A percentile compares a stretch with the other conserved stretches of the same genome.
Conservation (phyloP, 1,140 invertebrate genomes). For the Eurytemora carolleeae region DNA sequence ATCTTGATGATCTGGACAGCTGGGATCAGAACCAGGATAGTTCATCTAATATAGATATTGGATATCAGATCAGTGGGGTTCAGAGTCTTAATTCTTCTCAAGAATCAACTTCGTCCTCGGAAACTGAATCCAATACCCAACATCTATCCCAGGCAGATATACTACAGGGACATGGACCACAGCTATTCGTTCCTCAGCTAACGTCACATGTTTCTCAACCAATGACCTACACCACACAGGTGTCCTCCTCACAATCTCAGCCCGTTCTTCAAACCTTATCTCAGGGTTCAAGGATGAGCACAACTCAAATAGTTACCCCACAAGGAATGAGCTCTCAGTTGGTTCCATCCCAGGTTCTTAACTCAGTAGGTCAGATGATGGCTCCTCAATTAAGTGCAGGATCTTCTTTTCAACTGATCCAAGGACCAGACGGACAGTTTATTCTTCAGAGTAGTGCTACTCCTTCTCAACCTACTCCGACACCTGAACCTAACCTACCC, state of each 20-base stretch:
- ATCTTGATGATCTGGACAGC: background rate
- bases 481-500: background rate
- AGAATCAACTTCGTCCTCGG: too few species aligned
- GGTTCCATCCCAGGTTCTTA: background rate
- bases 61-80: background rate
- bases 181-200: too few species aligned
- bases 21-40: background rate
- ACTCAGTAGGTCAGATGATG: background rate
- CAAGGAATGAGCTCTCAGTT: background rate
- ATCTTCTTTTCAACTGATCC: slow-evolving; percentile 10
- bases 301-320: slow-evolving; percentile 6
- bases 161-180: too few species aligned
- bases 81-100: background rate
- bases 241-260: too few species aligned
- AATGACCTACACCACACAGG: too few species aligned
- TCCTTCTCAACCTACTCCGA: background rate
- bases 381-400: too few species aligned
- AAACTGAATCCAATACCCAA: too few species aligned
- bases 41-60: background rate
- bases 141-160: too few species aligned
- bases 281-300: too few species aligned
- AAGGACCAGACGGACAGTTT: slow-evolving; percentile 9
- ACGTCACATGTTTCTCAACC: too few species aligned
- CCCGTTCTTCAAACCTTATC: too few species aligned
- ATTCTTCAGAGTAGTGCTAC: slow-evolving; percentile 5